Evolutionary conservation across 2,113 vertebrate genomes (phyloP).

Genomic region (Platysteira castanea): DNA sequence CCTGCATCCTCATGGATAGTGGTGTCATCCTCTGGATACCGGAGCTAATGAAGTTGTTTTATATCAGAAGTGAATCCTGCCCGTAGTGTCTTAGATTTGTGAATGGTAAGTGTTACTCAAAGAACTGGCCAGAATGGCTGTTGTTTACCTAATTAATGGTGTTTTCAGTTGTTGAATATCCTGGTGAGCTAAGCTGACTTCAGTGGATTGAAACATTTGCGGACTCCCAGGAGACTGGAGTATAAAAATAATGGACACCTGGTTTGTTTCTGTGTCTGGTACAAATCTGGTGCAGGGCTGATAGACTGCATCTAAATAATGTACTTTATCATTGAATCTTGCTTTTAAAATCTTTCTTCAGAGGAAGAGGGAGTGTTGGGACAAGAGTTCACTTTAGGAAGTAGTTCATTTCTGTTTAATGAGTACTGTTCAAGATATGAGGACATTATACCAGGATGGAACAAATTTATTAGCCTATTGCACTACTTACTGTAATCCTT

Average conservation of each 20-base stretch:
- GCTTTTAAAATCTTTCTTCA: neutral
- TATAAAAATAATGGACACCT: neutral
- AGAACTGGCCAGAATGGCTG: neutral
- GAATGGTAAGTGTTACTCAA: constrained; percentile 39
- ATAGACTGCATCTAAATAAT: neutral
- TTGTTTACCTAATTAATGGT: neutral
- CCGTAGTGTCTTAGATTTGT: neutral
- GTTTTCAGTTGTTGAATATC: neutral
- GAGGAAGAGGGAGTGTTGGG: neutral
- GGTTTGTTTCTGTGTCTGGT: neutral
- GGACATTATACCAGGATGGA: neutral
- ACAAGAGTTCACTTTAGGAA: neutral
- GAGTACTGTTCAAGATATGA: neutral
- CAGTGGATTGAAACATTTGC: neutral
- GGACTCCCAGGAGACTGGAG: neutral
- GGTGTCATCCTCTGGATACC: neutral
- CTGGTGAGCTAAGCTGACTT: neutral
- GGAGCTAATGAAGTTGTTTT: neutral
- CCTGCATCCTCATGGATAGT: neutral
- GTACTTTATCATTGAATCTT: neutral
- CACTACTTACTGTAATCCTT: neutral
- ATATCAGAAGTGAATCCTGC: neutral
- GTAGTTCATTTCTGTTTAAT: neutral
- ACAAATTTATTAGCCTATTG: neutral
- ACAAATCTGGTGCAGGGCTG: neutral